A percentile compares a stretch with the other conserved stretches of the same genome.
Conservation (phyloP, 1,140 invertebrate species). For the Cydia fagiglandana region DNA sequence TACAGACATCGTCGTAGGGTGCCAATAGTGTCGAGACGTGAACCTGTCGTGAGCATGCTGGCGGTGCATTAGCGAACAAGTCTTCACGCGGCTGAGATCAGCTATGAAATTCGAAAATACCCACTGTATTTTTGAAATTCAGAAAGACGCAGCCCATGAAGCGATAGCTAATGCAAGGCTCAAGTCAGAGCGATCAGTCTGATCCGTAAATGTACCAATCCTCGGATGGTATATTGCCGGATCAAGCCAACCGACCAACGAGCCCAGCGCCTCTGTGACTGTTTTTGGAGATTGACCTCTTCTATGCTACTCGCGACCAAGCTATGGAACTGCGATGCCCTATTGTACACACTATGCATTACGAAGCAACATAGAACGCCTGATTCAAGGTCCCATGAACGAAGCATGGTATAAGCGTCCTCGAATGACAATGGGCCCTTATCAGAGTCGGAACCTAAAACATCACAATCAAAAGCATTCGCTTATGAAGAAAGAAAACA, state of each 20-base stretch:
- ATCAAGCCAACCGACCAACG: constrained; percentile 24
- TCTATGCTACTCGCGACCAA: constrained; percentile 59
- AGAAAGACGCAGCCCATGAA: neutral
- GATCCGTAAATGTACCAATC: neutral
- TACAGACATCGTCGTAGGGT: constrained; percentile 53
- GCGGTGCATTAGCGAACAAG: neutral
- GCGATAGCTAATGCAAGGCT: constrained; percentile 10
- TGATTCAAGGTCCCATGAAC: constrained; percentile 28
- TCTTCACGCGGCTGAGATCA: constrained; percentile 27
- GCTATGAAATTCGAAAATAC: neutral
- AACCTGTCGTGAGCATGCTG: constrained; percentile 27
- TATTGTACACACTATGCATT: constrained; percentile 51
- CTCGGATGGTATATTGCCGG: constrained; percentile 37
- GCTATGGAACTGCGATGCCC: constrained; percentile 51
- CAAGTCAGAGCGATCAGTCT: neutral
- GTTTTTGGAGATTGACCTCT: constrained; percentile 55
- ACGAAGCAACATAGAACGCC: constrained; percentile 63
- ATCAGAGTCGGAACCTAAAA: constrained; percentile 5
- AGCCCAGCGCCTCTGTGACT: constrained; percentile 57
- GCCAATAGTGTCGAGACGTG: constrained; percentile 32
- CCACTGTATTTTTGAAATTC: neutral
- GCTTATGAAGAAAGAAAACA: constrained; percentile 29
- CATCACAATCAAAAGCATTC: constrained; percentile 30
- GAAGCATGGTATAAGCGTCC: constrained; percentile 29
- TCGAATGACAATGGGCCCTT: constrained; percentile 18